Evolutionary conservation across 2,113 vertebrate species (phyloP).

Genomic region (Xyliphius kryptos): DNA sequence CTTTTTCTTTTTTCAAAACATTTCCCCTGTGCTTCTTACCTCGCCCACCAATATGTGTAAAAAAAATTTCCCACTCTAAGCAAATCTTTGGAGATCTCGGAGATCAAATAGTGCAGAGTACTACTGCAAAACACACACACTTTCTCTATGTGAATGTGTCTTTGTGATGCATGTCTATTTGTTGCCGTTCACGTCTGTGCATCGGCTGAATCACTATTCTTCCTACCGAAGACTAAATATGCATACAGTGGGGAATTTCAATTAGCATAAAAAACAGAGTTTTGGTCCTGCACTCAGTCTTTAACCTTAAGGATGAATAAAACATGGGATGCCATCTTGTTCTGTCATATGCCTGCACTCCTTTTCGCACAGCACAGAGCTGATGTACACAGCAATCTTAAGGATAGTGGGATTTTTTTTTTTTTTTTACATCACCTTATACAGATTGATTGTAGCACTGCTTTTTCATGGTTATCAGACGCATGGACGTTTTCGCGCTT

Average conservation of each 20-base stretch:
- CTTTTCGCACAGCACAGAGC: slow-evolving; percentile 4
- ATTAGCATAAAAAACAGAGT: slow-evolving; percentile 38
- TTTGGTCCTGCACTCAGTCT: slow-evolving; percentile 10
- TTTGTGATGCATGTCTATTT: too few relatives aligned
- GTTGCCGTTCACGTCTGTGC: not conserved
- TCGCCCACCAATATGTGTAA: slow-evolving; percentile 7
- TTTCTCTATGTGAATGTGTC: not conserved
- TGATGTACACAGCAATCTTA: slow-evolving; percentile 14
- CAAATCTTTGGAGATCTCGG: slow-evolving; percentile 21
- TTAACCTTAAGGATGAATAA: slow-evolving; percentile 38
- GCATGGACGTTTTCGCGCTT: slow-evolving; percentile 2
- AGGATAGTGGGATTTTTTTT: not conserved
- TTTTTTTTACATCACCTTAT: not conserved
- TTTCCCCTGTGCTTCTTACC: slow-evolving; percentile 16
- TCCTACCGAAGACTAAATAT: slow-evolving; percentile 2
- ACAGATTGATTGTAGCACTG: slow-evolving; percentile 10
- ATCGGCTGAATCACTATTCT: not conserved
- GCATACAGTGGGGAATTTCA: slow-evolving; percentile 18
- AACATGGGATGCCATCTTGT: slow-evolving; percentile 29
- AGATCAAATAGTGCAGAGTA: slow-evolving; percentile 29
- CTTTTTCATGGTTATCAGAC: slow-evolving; percentile 8
- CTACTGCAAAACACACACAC: slow-evolving; percentile 1
- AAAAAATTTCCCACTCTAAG: not conserved
- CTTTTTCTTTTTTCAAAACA: too few relatives aligned
- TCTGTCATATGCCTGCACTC: slow-evolving; percentile 27